Percentiles rank a stretch among this genome's conserved stretches.
Evolutionary conservation across 1,140 invertebrate species (phyloP).

Genomic region (Ectropis grisescens): DNA sequence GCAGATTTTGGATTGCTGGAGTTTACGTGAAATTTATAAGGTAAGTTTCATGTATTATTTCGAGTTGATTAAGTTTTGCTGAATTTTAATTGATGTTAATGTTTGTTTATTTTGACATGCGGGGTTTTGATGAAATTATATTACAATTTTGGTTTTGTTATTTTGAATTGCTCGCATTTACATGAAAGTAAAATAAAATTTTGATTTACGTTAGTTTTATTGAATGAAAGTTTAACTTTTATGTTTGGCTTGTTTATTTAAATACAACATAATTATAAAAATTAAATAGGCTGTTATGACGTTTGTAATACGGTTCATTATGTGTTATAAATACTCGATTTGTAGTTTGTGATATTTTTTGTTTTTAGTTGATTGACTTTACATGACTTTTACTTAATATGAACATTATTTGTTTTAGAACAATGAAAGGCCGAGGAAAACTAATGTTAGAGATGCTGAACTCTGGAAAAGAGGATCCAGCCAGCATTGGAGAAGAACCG

Average conservation of each 20-base stretch:
- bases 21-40: conserved; percentile 4
- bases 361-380: conserved; percentile 5
- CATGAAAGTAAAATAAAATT: conserved; percentile 4
- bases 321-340: too few species aligned
- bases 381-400: conserved; percentile 3
- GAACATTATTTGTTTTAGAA: conserved; percentile 7
- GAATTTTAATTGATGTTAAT: conserved; percentile 1
- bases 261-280: too few species aligned
- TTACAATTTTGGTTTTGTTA: conserved; percentile 3
- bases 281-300: too few species aligned
- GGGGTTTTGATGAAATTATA: conserved; percentile 1
- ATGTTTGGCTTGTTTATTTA: background rate
- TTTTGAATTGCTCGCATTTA: conserved; percentile 4
- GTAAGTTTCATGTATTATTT: conserved; percentile 6
- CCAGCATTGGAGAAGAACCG: too few species aligned
- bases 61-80: conserved; percentile 4
- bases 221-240: conserved; percentile 4
- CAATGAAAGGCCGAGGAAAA: conserved; percentile 6
- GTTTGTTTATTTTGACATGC: conserved; percentile 4
- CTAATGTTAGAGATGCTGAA: background rate
- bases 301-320: too few species aligned
- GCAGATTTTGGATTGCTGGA: conserved; percentile 4
- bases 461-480: too few species aligned
- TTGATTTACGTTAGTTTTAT: conserved; percentile 5
- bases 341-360: background rate